Conservation (phyloP, 2,113 vertebrate species). For the Panthera tigris region DNA sequence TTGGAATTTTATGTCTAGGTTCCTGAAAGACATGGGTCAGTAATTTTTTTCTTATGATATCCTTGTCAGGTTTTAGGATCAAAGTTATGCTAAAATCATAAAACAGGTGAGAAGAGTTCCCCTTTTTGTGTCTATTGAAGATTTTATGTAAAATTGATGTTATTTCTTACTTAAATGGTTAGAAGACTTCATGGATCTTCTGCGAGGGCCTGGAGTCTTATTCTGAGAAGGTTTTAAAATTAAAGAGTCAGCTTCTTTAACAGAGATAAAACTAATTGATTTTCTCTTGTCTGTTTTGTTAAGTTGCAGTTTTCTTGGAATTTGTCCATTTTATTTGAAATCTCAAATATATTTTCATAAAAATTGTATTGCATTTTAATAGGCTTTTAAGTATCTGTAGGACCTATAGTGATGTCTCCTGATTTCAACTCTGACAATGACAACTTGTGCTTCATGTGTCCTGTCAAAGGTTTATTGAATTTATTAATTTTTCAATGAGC, state of each 20-base stretch:
- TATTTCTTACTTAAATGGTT: neutral
- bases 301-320: neutral
- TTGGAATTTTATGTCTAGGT: neutral
- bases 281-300: neutral
- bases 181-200: neutral
- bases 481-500: neutral
- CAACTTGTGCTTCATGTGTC: neutral
- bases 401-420: neutral
- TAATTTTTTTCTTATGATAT: neutral
- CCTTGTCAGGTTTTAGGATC: neutral
- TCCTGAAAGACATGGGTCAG: neutral
- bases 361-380: neutral
- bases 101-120: neutral
- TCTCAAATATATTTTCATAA: neutral
- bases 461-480: neutral
- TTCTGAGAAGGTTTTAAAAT: neutral
- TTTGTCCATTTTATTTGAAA: constrained; percentile 7
- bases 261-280: neutral
- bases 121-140: neutral
- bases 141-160: neutral
- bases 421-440: neutral
- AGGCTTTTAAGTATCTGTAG: neutral
- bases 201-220: neutral
- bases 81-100: neutral
- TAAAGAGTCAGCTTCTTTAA: neutral